Base-by-base conservation (phyloP, 1,140 invertebrate species). In the Drosophila parvula region DNA sequence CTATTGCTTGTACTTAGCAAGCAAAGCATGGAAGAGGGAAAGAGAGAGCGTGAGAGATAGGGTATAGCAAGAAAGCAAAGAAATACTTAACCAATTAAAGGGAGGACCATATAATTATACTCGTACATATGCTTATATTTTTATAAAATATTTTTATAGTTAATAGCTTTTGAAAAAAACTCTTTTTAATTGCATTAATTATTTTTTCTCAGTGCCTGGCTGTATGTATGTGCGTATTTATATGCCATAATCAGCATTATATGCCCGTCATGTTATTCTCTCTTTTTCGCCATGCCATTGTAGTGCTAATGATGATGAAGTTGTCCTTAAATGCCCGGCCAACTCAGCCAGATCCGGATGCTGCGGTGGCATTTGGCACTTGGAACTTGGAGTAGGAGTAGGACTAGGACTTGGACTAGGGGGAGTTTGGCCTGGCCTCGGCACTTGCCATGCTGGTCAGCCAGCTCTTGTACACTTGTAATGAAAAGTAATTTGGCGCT, bases 241-340 rank as follows among this genome's bases (percentile, higher is more conserved):
- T 89, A 76, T 79, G 74, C 63, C 68, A 89, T 89, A 88, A 88
- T 83, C 83, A 88, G 80, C 83, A 88, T 86, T 86, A 86, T 82
- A 70, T 69, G 68, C 74, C 76, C 75, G 55, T 68, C 74, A 59
- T 77, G 63, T 74, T 74, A 34, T 77, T 53, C 63, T 68, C 55
- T 60, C 36, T 74, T 75, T 68, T 81, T 78, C 62, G 58, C 53
- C 43, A 18, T 59, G 67, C 65, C 74, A 78, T 85, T 85, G 78
- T 84, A 78, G 78, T 88, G 81, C 83, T 88, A 86, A 86, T 86
- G 84, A 88, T 89, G 83, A 86, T 86, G 83, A 86, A 88, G 83
- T 83, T 86, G 83, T 80, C 79, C 84, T 86, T 88, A 86, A 88
- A 88, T 83, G 83, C 70, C 82, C 55, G 43, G 44, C 68, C 67